phyloP scores from a whole-genome alignment of 2,888 invertebrate species.

The Meteorus cinctellus region DNA sequence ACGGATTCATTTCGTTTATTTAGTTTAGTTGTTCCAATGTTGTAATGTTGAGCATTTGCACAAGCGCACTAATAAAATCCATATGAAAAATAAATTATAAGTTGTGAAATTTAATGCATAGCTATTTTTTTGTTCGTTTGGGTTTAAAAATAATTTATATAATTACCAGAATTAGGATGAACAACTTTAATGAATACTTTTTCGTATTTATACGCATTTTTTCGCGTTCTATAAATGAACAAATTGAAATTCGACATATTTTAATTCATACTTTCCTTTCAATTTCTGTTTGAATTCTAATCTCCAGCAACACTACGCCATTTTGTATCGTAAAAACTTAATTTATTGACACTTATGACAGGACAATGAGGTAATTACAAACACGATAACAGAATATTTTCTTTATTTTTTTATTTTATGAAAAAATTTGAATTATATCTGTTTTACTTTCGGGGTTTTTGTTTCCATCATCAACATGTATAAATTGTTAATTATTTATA shows the following conservation, averaged over 20 bases:
- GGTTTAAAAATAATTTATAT: no score
- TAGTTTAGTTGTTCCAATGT: background rate
- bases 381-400: background rate
- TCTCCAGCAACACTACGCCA: background rate
- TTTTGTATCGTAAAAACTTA: background rate
- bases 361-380: background rate
- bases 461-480: no score
- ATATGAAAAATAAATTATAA: conserved; percentile 36
- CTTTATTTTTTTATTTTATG: background rate
- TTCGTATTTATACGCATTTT: background rate
- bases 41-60: background rate
- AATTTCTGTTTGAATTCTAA: no score
- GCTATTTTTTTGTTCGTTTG: no score
- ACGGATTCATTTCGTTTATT: background rate
- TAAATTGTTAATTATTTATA: no score
- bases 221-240: background rate
- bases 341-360: background rate
- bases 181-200: conserved; percentile 22
- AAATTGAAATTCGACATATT: no score
- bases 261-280: no score
- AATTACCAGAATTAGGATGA: background rate
- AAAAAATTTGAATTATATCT: background rate
- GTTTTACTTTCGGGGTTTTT: no score
- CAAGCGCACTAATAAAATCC: background rate
- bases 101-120: background rate